These are phyloP conservation scores for Campoletis raptor DNA, from an alignment of 2,888 invertebrate genomes.

Conservation along the genomic window DNA sequence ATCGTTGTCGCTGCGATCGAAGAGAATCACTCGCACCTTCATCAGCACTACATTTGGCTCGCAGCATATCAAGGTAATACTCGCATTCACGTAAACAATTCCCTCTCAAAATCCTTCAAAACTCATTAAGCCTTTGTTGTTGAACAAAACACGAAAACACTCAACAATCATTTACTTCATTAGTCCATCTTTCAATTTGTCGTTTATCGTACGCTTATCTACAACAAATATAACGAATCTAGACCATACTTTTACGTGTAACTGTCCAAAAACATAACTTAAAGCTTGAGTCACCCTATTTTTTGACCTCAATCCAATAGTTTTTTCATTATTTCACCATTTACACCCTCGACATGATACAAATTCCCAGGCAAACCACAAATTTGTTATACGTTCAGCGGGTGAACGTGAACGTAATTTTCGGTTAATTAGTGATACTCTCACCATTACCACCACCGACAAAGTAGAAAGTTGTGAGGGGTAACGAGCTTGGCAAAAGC, in stretches of 20 bases:
- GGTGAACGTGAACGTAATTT: neutral
- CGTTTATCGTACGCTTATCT: neutral
- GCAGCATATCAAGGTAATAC: slow-evolving; percentile 90
- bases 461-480: slow-evolving; percentile 25
- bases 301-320: neutral
- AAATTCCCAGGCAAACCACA: neutral
- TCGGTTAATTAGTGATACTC: neutral
- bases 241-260: neutral
- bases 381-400: neutral
- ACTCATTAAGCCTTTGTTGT: neutral
- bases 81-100: neutral
- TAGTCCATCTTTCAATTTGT: neutral
- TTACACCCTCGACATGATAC: neutral
- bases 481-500: slow-evolving; percentile 24
- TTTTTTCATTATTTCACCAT: neutral
- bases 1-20: slow-evolving; percentile 89
- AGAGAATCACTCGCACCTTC: slow-evolving; percentile 93
- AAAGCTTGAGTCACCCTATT: neutral
- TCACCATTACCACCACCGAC: neutral
- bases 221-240: neutral
- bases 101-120: neutral
- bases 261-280: neutral
- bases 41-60: slow-evolving; percentile 91
- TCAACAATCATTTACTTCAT: neutral
- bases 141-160: neutral